Base-by-base conservation (phyloP, 2,888 invertebrate genomes). In the Perdita meconis region DNA sequence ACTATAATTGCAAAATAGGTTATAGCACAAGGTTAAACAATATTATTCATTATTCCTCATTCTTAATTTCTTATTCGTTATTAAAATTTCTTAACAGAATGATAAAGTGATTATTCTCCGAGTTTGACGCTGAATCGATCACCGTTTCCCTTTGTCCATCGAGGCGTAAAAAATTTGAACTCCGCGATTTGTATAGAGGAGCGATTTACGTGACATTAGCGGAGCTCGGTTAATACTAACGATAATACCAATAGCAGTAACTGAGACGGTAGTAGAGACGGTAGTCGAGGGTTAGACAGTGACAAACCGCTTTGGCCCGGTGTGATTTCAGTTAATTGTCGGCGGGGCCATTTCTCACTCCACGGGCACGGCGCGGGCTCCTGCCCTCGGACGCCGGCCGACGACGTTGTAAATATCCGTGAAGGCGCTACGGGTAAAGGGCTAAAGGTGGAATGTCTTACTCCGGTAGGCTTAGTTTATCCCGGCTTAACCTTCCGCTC, bases 261-360 rank as follows among this genome's bases (percentile, higher is more conserved):
- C 44, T 40, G 13, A 53, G 72, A 61, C 55, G 77, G 76, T 68
- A 55, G 81, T 26, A 26, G 64, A 60, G 64, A 63, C 79, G 75
- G 86, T 74, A 81, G 78, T 84, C 67, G 61, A 65, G 74, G 75
- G 77, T 65, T 73, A 86, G 91, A 89, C 90, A 90, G 88, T 90
- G 90, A 91, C 86, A 91, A 91, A 90, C 88, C 80, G 89, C 83
- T 81, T 87, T 81, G 83, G 87, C 83, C 87, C 84, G 86, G 85
- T 86, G 89, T 90, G 90, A 91, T 90, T 91, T 90, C 90, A 87
- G 90, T 91, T 90, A 91, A 91, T 91, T 91, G 90, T 90, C 88
- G 89, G 78, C 84, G 51, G 79, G 78, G 86, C 89, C 90, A 90
- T 91, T 91, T 91, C 90, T 91, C 91, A 91, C 89, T 88, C 86